Evolutionary conservation across 2,888 invertebrate species (phyloP), one percentile per base, ranked within the genome.

Genomic region (Eremobia ochroleuca): DNA sequence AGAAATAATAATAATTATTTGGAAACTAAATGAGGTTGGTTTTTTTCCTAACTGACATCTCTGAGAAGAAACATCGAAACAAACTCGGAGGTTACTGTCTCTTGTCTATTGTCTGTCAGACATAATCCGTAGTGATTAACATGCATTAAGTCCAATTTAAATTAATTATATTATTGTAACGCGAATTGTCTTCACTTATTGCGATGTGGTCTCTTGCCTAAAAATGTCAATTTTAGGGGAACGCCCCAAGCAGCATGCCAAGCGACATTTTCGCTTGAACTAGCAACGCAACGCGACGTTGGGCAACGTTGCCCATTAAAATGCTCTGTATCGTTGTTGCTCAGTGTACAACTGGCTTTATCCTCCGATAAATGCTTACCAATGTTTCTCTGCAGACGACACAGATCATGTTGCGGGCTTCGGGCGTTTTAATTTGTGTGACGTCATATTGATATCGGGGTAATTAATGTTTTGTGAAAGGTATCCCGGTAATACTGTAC

Each of bases 381-480:
- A 55, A 37, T 68, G 28, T 74, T 76, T 72, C 62, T 80, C 65
- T 84, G 73, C 46, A 78, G 86, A 77, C 59, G 67, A 75, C 68
- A 61, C 70, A 67, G 77, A 83, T 76, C 75, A 82, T 77, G 61
- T 52, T 69, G 59, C 9, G n/a, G 49, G 76, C 78, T 81, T 37
- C 70, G 49, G 78, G 61, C 76, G 58, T 73, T 85, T 86, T 79
- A 86, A 86, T 84, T 74, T 76, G 66, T 67, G 55, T 77, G 67
- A 84, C 59, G 74, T 79, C 76, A 82, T 76, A 77, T 71, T 71
- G 73, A 87, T 79, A 59, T 69, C 76, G 18, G 6, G 18, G 66
- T 62, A 55, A 86, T 76, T 76, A 67, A 79, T 79, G 73, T 55
- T 81, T 68, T 77, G 66, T 61, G 21, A 69, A 83, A 77, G 34